Evolutionary conservation across 1,140 invertebrate species (phyloP).

Genomic region (Rhyacophila brunnea): DNA sequence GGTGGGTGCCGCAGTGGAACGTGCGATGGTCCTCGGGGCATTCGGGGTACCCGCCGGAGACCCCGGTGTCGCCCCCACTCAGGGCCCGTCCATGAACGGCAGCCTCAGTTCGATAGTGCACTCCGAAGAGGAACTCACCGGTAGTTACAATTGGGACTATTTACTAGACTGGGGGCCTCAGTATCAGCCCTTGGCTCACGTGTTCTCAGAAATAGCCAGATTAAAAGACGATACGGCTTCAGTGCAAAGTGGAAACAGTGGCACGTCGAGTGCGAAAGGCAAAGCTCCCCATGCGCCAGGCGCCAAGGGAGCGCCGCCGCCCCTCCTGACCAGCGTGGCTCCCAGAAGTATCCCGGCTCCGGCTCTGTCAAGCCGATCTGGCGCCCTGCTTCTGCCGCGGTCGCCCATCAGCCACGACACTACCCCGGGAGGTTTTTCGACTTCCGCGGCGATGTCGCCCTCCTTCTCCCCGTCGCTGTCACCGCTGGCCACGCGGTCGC

Average conservation of each 20-base stretch:
- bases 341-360: constrained; percentile 78
- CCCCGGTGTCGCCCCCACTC: constrained; percentile 58
- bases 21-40: constrained; percentile 61
- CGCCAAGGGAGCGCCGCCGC: constrained; percentile 66
- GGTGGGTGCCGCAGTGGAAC: constrained; percentile 61
- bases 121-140: constrained; percentile 93
- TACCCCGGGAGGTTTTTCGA: constrained; percentile 66
- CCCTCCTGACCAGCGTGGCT: constrained; percentile 78
- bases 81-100: constrained; percentile 87
- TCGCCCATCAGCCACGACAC: constrained; percentile 67
- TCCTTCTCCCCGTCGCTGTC: constrained; percentile 93
- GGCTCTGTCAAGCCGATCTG: constrained; percentile 61
- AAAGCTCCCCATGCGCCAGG: constrained; percentile 60
- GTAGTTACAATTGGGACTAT: constrained; percentile 99
- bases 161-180: constrained; percentile 96
- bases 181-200: constrained; percentile 94
- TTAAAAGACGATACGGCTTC: constrained; percentile 90
- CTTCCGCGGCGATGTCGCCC: constrained; percentile 88
- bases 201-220: constrained; percentile 95
- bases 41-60: constrained; percentile 60
- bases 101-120: constrained; percentile 95
- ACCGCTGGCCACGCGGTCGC: constrained; percentile 86
- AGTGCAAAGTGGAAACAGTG: constrained; percentile 74
- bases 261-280: constrained; percentile 68
- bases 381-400: constrained; percentile 71